Evolutionary conservation across 2,113 vertebrate genomes (phyloP).

Genomic region (Eira barbara): DNA sequence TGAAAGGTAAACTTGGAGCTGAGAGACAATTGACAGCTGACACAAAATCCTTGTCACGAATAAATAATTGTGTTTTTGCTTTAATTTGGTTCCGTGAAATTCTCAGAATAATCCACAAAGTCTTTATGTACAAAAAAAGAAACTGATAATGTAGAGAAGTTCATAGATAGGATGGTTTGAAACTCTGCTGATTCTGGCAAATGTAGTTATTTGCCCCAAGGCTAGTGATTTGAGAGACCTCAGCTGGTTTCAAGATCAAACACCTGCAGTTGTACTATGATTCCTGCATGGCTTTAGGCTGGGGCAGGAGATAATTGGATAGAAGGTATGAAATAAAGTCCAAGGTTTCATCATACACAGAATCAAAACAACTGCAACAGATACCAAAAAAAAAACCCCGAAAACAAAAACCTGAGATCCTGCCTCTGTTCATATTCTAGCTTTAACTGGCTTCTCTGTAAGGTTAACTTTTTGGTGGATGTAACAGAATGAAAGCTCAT

Average conservation of each 20-base stretch:
- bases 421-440: background rate
- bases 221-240: background rate
- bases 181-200: background rate
- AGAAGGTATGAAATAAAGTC: background rate
- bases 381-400: background rate
- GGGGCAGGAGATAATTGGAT: background rate
- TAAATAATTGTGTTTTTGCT: background rate
- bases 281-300: background rate
- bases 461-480: background rate
- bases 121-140: background rate
- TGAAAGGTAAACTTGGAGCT: background rate
- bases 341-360: background rate
- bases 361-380: background rate
- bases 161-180: background rate
- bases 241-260: background rate
- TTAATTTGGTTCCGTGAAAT: background rate
- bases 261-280: background rate
- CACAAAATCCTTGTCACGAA: background rate
- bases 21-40: background rate
- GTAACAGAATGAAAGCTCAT: background rate
- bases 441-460: background rate
- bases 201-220: background rate
- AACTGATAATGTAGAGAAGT: background rate
- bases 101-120: background rate
- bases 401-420: background rate